Evolutionary conservation across 2,113 vertebrate genomes (phyloP), one percentile per base, ranked within the genome.

Genomic region (Cinclus cinclus): DNA sequence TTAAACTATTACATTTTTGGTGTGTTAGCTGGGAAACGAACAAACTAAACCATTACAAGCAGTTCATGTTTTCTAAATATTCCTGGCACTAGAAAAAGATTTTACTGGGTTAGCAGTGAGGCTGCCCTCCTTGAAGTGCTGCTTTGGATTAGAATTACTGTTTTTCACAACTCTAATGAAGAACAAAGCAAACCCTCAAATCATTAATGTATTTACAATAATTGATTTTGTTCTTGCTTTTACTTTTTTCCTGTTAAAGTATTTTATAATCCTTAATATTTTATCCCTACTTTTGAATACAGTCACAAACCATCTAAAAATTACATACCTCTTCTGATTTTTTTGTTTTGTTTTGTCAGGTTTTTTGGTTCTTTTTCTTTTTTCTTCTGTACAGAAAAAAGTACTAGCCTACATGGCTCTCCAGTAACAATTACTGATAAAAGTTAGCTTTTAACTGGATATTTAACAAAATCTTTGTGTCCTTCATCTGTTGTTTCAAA

Each of bases 401-500:
- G 24, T 20, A 30, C 47, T 75, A 47, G 18, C 33, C 12, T 21
- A 16, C 39, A 17, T 68, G 23, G 20, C 35, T 86, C 11, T 41
- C 83, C 11, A 84, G 30, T 28, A 41, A 59, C 13, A 92, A 44
- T 65, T 95, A 41, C 52, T 92, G 33, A 70, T 96, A 73, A 81
- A 90, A 81, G 79, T 95, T 93, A 78, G 30, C n/a, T 78, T 88
- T 92, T 92, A 90, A 53, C 82, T 95, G 73, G 73, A 71, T 78
- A 22, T 56, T 82, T 35, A 91, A 91, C 92, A 92, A 93, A 71
- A 87, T 53, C 58, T 62, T 79, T 69, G 10, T 96, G 96, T 96
- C 94, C 94, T 98, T 97, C 96, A 97, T 30, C 28, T 76, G 79
- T 83, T 90, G 41, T 90, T 97, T 83, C 71, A 90, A 93, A 93